Percentiles rank a stretch among this genome's conserved stretches.
Conservation (phyloP, 53 echinoderm and acorn worm genomes). For the Apostichopus leukothele region DNA sequence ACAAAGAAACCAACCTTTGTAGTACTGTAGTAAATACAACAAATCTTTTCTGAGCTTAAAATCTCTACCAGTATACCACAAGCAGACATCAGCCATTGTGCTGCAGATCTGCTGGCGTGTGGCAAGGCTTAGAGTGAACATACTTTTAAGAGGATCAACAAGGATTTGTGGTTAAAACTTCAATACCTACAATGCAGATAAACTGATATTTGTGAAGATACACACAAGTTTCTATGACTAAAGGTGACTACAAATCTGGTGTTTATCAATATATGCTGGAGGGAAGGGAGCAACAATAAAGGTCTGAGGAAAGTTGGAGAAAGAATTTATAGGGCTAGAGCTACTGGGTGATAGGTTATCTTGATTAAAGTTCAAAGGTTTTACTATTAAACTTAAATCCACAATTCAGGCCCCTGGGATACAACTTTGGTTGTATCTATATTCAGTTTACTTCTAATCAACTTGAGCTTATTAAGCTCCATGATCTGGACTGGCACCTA, state of each 20-base stretch:
- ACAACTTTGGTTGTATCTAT: not conserved
- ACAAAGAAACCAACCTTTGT: slow-evolving; percentile 7
- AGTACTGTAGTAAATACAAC: not conserved
- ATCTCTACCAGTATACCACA: not conserved
- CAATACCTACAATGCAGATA: not conserved
- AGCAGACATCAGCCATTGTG: not conserved
- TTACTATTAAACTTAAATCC: not conserved
- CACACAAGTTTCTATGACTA: not conserved
- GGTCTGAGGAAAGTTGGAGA: not conserved
- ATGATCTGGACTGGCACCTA: too few species aligned
- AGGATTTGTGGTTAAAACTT: slow-evolving; percentile 28
- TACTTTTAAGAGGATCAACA: not conserved
- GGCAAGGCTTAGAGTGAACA: slow-evolving; percentile 25
- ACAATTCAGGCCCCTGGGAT: not conserved
- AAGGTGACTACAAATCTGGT: not conserved
- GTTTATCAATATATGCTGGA: not conserved
- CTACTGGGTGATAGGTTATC: slow-evolving; percentile 43
- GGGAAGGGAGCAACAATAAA: not conserved
- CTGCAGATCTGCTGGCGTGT: slow-evolving; percentile 5
- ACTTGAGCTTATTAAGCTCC: too few species aligned
- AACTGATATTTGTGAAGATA: not conserved
- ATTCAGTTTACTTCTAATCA: too few species aligned
- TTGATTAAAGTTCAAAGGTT: slow-evolving; percentile 20
- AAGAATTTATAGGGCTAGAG: not conserved
- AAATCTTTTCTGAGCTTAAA: not conserved